These are phyloP conservation scores for Callyntrura guangdongensis DNA, from an alignment of 2,888 invertebrate species.

Conservation along the genomic window DNA sequence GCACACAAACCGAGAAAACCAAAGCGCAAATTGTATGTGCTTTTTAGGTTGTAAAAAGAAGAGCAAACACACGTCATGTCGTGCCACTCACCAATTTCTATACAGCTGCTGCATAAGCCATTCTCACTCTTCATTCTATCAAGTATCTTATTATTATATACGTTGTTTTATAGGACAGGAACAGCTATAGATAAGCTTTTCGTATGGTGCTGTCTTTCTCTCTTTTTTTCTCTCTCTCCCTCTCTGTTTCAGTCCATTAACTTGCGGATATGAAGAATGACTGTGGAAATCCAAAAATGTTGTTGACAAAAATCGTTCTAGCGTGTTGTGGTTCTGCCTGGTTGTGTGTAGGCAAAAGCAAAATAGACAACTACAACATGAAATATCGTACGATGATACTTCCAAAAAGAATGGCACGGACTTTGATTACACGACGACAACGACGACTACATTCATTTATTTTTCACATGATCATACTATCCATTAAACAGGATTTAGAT, in stretches of 20 bases:
- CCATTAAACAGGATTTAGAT: conserved; percentile 69
- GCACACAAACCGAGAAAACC: conserved; percentile 32
- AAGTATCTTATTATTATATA: neutral
- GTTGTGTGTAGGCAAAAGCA: conserved; percentile 1
- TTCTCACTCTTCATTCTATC: no score
- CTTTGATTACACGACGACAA: conserved; percentile 23
- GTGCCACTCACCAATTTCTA: conserved; percentile 69
- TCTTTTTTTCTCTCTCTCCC: conserved; percentile 42
- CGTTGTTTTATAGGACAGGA: neutral
- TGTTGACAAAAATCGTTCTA: conserved; percentile 70
- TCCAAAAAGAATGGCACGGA: conserved; percentile 41
- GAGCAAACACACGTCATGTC: conserved; percentile 68
- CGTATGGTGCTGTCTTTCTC: neutral
- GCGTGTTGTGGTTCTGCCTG: conserved; percentile 48
- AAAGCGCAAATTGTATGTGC: conserved; percentile 25
- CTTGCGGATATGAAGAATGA: conserved; percentile 68
- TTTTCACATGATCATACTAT: conserved; percentile 58
- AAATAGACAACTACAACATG: neutral
- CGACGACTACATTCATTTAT: neutral
- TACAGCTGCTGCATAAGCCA: conserved; percentile 10
- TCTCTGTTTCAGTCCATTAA: conserved; percentile 66
- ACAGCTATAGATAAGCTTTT: neutral
- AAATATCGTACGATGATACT: conserved; percentile 25
- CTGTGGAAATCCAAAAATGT: conserved; percentile 63
- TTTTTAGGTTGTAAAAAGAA: conserved; percentile 48